Conservation (phyloP, 1,140 invertebrate genomes). For the Notospermus geniculatus region DNA sequence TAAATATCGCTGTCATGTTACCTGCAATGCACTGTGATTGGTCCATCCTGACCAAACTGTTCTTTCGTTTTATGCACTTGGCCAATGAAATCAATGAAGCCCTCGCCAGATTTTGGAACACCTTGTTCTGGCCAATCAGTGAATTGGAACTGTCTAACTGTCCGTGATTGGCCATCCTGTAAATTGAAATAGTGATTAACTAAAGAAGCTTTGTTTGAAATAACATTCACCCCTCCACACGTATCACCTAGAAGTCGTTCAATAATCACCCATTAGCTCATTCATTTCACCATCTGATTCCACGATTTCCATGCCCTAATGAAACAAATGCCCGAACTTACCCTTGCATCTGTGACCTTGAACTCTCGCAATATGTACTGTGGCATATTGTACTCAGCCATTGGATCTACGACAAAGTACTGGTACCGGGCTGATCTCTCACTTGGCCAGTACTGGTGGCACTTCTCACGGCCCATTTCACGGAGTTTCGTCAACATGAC, state of each 20-base stretch:
- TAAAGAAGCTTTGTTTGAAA: not conserved
- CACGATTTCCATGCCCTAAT: too few species aligned
- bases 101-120: constrained; percentile 95
- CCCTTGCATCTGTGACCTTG: constrained; percentile 74
- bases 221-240: too few species aligned
- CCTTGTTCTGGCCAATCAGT: constrained; percentile 99
- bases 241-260: too few species aligned
- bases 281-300: too few species aligned
- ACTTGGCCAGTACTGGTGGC: constrained; percentile 98
- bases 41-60: constrained; percentile 98
- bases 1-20: too few species aligned
- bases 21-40: constrained; percentile 98
- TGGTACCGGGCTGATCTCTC: constrained; percentile 93
- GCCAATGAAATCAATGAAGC: constrained; percentile 88
- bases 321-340: constrained; percentile 31
- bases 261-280: too few species aligned
- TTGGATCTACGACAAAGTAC: constrained; percentile 97
- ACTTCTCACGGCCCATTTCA: constrained; percentile 97
- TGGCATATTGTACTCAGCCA: constrained; percentile 99
- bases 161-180: constrained; percentile 90
- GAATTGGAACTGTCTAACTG: constrained; percentile 97
- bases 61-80: constrained; percentile 99
- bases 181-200: constrained; percentile 3
- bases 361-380: constrained; percentile 98
- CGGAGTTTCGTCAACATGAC: constrained; percentile 98